A percentile compares a stretch with the other conserved stretches of the same genome.
phyloP scores from a whole-genome alignment of 2,888 invertebrate species.

The Resseliella maxima region DNA sequence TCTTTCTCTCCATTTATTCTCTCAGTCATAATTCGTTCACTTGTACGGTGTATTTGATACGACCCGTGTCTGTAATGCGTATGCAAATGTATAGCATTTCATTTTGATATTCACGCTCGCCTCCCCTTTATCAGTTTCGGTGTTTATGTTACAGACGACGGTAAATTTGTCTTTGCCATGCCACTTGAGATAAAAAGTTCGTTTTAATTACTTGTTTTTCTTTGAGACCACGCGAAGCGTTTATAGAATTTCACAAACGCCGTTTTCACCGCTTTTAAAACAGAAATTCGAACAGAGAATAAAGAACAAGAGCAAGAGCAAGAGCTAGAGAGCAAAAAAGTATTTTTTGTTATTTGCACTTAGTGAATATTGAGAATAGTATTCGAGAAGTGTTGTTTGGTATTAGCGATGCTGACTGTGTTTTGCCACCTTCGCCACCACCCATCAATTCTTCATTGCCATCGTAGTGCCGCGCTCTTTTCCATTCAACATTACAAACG shows the following conservation, averaged over 20 bases:
- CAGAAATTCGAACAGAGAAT: not conserved
- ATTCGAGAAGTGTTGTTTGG: not conserved
- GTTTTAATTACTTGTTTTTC: conserved; percentile 53
- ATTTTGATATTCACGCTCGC: not conserved
- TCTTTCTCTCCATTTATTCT: not conserved
- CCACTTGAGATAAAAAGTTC: conserved; percentile 53
- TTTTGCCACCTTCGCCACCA: not conserved
- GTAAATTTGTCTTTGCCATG: conserved; percentile 53
- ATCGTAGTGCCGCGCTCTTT: not conserved
- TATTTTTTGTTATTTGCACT: conserved; percentile 13
- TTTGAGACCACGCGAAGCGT: conserved; percentile 53
- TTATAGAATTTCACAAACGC: conserved; percentile 17
- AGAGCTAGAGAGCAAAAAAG: not conserved
- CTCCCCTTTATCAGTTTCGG: conserved; percentile 28
- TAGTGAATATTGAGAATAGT: not conserved
- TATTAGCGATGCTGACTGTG: not conserved
- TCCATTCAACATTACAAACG: not conserved
- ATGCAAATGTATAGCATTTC: conserved; percentile 8
- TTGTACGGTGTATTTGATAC: no score
- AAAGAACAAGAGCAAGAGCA: not conserved
- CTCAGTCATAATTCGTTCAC: no score
- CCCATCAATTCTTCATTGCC: not conserved
- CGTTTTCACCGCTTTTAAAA: not conserved
- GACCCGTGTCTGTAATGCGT: not conserved
- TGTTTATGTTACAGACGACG: conserved; percentile 51